Percentiles rank a stretch among this genome's conserved stretches.
Conservation (phyloP, 1,140 invertebrate species). For the Mycetomoellerius zeteki region DNA sequence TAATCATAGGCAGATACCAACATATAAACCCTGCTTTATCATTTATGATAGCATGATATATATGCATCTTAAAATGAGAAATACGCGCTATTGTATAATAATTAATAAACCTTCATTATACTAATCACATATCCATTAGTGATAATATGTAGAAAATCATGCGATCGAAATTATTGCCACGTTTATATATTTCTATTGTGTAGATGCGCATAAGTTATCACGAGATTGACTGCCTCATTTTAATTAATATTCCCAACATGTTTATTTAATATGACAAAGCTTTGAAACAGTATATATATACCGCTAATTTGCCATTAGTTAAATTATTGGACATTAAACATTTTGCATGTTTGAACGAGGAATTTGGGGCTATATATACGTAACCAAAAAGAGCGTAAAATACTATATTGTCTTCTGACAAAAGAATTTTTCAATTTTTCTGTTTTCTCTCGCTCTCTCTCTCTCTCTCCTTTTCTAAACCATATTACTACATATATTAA, state of each 20-base stretch:
- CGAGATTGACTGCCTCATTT: slow-evolving; percentile 51
- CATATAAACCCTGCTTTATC: slow-evolving; percentile 21
- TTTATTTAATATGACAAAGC: slow-evolving; percentile 59
- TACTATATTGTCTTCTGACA: neutral
- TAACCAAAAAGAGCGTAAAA: slow-evolving; percentile 27
- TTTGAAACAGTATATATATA: slow-evolving; percentile 48
- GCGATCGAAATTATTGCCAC: slow-evolving; percentile 36
- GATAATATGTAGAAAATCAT: slow-evolving; percentile 63
- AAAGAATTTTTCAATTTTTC: slow-evolving; percentile 17
- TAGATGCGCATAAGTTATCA: slow-evolving; percentile 29
- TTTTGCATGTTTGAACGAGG: slow-evolving; percentile 1
- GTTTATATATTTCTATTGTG: slow-evolving; percentile 32
- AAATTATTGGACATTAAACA: slow-evolving; percentile 40
- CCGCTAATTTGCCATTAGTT: slow-evolving; percentile 52
- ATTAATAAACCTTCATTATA: slow-evolving; percentile 45
- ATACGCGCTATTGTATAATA: neutral
- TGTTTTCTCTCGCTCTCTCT: neutral
- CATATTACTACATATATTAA: neutral
- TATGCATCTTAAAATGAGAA: slow-evolving; percentile 37
- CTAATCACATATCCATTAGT: slow-evolving; percentile 45
- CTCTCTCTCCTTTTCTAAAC: too few relatives aligned
- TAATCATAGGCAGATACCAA: slow-evolving; percentile 17
- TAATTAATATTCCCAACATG: slow-evolving; percentile 56
- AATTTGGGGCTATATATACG: neutral
- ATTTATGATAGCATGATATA: neutral